Evolutionary conservation across 2,797 vertebrate species (phyloP).

Genomic region (Premnoplex brunnescens): DNA sequence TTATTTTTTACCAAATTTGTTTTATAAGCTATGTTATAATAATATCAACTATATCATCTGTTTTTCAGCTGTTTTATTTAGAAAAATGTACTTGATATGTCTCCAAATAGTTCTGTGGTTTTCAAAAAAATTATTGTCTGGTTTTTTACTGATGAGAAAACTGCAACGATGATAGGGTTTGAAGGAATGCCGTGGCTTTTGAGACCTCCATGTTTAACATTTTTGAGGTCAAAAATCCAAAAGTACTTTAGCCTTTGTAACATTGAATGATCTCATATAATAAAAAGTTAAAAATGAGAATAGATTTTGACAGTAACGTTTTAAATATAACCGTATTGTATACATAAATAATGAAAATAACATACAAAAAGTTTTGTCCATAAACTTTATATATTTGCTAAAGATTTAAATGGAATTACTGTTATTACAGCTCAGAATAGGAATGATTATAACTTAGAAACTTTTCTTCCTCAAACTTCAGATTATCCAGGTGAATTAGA

Average conservation of each 20-base stretch:
- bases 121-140: slow-evolving; percentile 36
- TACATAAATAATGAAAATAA: background rate
- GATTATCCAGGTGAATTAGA: slow-evolving; percentile 58
- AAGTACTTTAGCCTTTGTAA: slow-evolving; percentile 23
- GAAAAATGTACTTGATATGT: slow-evolving; percentile 46
- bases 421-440: background rate
- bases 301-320: background rate
- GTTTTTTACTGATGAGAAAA: slow-evolving; percentile 51
- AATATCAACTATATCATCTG: slow-evolving; percentile 46
- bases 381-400: background rate
- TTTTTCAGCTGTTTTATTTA: slow-evolving; percentile 53
- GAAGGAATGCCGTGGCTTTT: slow-evolving; percentile 42
- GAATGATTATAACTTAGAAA: background rate
- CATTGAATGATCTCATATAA: background rate
- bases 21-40: slow-evolving; percentile 49
- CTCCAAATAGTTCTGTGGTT: slow-evolving; percentile 53
- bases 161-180: background rate
- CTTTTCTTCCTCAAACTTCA: slow-evolving; percentile 50
- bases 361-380: background rate
- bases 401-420: background rate
- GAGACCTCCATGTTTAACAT: slow-evolving; percentile 15
- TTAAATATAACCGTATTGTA: background rate
- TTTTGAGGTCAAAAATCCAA: slow-evolving; percentile 42
- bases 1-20: slow-evolving; percentile 13
- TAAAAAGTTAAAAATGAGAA: background rate